Base-by-base conservation (phyloP, 2,888 invertebrate species). In the Cryptophagus acutangulus region DNA sequence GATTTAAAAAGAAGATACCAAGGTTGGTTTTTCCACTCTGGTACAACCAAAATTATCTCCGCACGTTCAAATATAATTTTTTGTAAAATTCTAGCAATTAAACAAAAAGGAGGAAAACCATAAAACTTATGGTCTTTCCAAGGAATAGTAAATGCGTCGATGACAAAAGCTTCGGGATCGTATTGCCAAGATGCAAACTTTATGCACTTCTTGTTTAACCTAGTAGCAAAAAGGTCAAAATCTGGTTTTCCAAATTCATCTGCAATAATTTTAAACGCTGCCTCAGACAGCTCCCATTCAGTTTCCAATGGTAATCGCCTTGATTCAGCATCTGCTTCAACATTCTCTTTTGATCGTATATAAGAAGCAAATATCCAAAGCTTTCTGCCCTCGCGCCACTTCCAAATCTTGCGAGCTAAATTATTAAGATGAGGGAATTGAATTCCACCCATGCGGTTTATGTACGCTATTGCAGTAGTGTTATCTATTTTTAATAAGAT, bases 31-130 rank as follows among this genome's bases (percentile, higher is more conserved):
- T 44, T 44, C 57, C 50, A 61, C n/a, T 41, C 12, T 10, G 51
- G 57, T 8, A 59, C 55, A 2, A 58, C 52, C 5, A 60, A 24
- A 13, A 59, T 52, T 4, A 26, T 8, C 4, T n/a, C 12, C n/a
- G 56, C 55, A 13, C 17, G 29, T 3, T 58, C 54, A 20, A 41
- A 43, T 9, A 46, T 46, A 17, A 64, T 59, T 41, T 64, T 61
- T 36, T 48, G 44, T 3, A 65, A 28, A 2, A 40, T 33, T 38
- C 42, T 48, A 16, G 56, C 37, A 16, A 62, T 46, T 1, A 58
- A 13, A 1, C 41, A 38, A 28, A 49, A 49, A 10, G 46, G 46
- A 1, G 49, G 49, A 29, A 49, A 46, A 2, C 46, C 46, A 40
- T 49, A 49, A 54, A 24, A 48, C 46, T 35, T 52, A 52, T 28